Percentiles rank a stretch among this genome's conserved stretches.
These are phyloP conservation scores for Latrodectus elegans DNA, from an alignment of 2,888 invertebrate genomes.

Conservation along the genomic window DNA sequence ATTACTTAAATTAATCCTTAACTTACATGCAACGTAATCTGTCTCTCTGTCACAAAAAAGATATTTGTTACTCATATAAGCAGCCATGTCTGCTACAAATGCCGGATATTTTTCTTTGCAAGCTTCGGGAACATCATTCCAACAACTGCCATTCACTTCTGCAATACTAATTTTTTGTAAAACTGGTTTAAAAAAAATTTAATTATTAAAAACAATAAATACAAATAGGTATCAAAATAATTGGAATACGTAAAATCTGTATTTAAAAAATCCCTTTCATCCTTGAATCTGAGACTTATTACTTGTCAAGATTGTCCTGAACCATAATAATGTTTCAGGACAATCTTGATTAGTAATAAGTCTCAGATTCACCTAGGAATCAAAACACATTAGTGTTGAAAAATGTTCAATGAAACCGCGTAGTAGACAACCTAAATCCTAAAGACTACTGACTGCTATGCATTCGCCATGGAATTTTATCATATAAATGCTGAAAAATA, in stretches of 20 bases:
- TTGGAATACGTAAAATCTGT: neutral
- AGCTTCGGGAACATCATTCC: neutral
- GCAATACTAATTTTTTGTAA: neutral
- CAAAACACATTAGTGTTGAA: too few species aligned
- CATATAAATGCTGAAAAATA: too few species aligned
- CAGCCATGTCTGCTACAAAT: neutral
- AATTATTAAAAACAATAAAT: neutral
- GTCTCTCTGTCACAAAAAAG: neutral
- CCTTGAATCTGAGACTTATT: too few species aligned
- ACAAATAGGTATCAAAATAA: neutral
- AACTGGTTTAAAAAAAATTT: neutral
- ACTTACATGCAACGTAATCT: conserved; percentile 5
- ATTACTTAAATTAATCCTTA: neutral
- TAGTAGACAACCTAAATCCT: too few species aligned
- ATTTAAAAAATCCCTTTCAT: neutral
- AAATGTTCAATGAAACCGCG: too few species aligned
- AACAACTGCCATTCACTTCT: conserved; percentile 12
- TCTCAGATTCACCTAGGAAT: too few species aligned
- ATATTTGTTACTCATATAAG: neutral
- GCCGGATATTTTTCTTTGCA: conserved; percentile 7
- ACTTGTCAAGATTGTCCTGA: too few species aligned
- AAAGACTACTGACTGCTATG: accelerated
- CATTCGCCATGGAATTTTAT: too few species aligned
- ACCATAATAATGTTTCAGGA: too few species aligned
- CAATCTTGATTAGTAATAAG: too few species aligned